Evolutionary conservation across 1,140 invertebrate genomes (phyloP).

Genomic region (Lordiphosa collinella): DNA sequence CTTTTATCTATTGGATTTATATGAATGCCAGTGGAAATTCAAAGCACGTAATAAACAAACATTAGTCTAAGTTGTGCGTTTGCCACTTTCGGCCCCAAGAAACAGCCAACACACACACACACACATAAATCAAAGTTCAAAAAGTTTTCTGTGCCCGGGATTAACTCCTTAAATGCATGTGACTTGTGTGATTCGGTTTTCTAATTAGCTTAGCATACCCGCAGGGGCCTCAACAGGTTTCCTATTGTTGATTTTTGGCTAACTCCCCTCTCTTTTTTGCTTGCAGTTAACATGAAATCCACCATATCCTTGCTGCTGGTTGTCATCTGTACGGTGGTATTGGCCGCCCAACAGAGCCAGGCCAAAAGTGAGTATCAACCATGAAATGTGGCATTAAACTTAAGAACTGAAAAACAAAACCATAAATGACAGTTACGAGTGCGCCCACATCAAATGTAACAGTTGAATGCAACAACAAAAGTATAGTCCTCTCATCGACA

Average conservation of each 20-base stretch:
- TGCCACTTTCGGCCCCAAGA: conserved; percentile 20
- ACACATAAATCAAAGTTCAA: conserved; percentile 75
- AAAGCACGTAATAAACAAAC: conserved; percentile 60
- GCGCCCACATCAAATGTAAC: conserved; percentile 62
- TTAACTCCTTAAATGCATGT: conserved; percentile 62
- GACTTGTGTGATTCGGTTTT: conserved; percentile 45
- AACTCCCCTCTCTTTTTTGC: conserved; percentile 6
- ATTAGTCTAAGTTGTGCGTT: conserved; percentile 50
- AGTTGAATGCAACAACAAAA: conserved; percentile 62
- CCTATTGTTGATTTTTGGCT: neutral
- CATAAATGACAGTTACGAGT: conserved; percentile 47
- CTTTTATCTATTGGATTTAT: conserved; percentile 32
- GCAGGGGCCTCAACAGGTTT: conserved; percentile 53
- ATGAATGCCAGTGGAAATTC: conserved; percentile 37
- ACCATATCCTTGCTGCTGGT: conserved; percentile 73
- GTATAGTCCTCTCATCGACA: conserved; percentile 2
- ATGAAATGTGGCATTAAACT: conserved; percentile 59
- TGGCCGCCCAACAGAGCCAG: conserved; percentile 76
- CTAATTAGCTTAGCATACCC: conserved; percentile 59
- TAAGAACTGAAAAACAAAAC: conserved; percentile 55
- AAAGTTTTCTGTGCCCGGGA: conserved; percentile 59
- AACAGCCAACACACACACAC: neutral
- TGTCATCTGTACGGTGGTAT: conserved; percentile 73
- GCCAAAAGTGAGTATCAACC: conserved; percentile 72
- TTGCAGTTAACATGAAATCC: conserved; percentile 72